phyloP scores from a whole-genome alignment of 2,888 invertebrate genomes.

The Drosophila putrida region DNA sequence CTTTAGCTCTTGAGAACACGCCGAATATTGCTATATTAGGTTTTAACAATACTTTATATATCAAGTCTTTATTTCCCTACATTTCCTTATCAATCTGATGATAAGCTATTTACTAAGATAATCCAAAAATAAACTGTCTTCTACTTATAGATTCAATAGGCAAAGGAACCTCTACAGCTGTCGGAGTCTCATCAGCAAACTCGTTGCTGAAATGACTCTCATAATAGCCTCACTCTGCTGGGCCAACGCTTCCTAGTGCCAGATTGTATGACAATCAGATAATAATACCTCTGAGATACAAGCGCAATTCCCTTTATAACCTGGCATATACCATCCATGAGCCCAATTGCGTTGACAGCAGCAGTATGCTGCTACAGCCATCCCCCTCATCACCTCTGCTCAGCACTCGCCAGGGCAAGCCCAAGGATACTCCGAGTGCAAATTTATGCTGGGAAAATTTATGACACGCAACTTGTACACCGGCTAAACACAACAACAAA shows the following conservation, averaged over 20 bases:
- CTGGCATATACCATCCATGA: slow-evolving; percentile 37
- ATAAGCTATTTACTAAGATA: not conserved
- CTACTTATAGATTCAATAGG: not conserved
- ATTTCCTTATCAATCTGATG: not conserved
- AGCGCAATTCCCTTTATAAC: slow-evolving; percentile 83
- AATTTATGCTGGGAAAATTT: slow-evolving; percentile 83
- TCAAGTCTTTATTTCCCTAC: too few species aligned
- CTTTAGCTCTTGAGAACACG: too few species aligned
- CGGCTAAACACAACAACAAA: slow-evolving; percentile 69
- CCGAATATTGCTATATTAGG: too few species aligned
- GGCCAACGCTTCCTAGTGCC: slow-evolving; percentile 12
- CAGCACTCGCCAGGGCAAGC: not conserved
- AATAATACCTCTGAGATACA: slow-evolving; percentile 80
- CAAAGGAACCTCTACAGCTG: not conserved
- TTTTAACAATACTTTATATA: too few species aligned
- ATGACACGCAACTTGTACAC: slow-evolving; percentile 82
- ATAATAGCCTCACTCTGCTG: slow-evolving; percentile 29
- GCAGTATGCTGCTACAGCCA: slow-evolving; percentile 63
- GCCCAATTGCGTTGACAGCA: slow-evolving; percentile 71
- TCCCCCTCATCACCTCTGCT: not conserved
- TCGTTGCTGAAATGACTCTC: slow-evolving; percentile 25
- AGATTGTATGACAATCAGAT: slow-evolving; percentile 77
- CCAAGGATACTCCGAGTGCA: slow-evolving; percentile 54
- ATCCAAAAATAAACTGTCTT: not conserved
- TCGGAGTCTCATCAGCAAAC: slow-evolving; percentile 16